Evolutionary conservation across 2,113 vertebrate genomes (phyloP).

Genomic region (Platysteira castanea): DNA sequence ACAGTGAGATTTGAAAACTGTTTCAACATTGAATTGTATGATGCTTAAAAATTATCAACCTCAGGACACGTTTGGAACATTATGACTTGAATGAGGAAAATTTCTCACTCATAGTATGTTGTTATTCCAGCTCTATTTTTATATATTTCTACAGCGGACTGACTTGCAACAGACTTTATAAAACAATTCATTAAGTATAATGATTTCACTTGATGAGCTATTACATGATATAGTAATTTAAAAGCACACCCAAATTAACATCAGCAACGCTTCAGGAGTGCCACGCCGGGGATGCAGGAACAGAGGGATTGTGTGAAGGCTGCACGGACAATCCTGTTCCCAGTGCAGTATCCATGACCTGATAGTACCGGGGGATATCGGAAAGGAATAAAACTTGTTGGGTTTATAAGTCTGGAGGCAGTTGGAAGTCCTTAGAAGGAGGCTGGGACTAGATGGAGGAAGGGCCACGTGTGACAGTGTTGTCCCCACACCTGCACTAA

Average conservation of each 20-base stretch:
- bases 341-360: neutral
- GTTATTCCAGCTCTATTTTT: slow-evolving; percentile 25
- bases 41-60: neutral
- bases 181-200: neutral
- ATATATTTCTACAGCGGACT: slow-evolving; percentile 1
- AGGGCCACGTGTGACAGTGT: accelerated
- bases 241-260: neutral
- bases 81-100: neutral
- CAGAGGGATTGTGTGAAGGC: neutral
- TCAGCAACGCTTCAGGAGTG: neutral
- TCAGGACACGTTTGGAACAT: neutral
- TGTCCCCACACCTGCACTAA: neutral
- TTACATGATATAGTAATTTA: neutral
- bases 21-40: neutral
- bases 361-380: neutral
- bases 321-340: neutral
- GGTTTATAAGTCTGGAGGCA: neutral
- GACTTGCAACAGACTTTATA: neutral
- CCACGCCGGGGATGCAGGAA: neutral
- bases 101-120: slow-evolving; percentile 5
- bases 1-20: slow-evolving; percentile 17
- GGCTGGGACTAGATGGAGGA: neutral
- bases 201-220: neutral
- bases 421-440: neutral
- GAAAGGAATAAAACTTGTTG: neutral